A percentile compares a stretch with the other conserved stretches of the same genome.
phyloP scores from a whole-genome alignment of 2,888 invertebrate species.

The Amphipyra berbera region DNA sequence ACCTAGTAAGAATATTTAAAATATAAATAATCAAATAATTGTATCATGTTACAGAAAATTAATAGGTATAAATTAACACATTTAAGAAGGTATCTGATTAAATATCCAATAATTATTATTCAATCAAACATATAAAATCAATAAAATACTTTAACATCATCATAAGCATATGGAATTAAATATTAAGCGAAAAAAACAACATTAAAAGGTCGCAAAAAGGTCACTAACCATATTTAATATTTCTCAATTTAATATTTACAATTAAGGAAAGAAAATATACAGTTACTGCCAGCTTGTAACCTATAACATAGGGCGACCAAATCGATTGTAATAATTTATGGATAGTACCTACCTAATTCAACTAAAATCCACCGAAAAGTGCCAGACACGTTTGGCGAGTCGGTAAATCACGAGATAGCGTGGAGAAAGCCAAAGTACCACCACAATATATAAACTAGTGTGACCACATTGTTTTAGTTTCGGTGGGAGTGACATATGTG shows the following conservation, averaged over 20 bases:
- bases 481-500: slow-evolving; percentile 64
- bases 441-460: slow-evolving; percentile 64
- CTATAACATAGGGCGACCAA: slow-evolving; percentile 57
- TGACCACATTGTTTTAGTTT: slow-evolving; percentile 63
- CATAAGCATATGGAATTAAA: slow-evolving; percentile 15
- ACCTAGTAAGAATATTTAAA: slow-evolving; percentile 5
- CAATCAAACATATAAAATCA: too few relatives aligned
- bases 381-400: slow-evolving; percentile 74
- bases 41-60: slow-evolving; percentile 26
- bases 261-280: slow-evolving; percentile 47
- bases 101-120: slow-evolving; percentile 24
- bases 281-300: slow-evolving; percentile 35
- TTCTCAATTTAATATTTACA: slow-evolving; percentile 30
- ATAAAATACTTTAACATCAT: slow-evolving; percentile 9
- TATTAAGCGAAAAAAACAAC: slow-evolving; percentile 25
- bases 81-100: slow-evolving; percentile 21
- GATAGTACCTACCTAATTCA: slow-evolving; percentile 58
- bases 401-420: slow-evolving; percentile 78
- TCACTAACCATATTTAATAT: slow-evolving; percentile 16
- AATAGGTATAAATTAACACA: slow-evolving; percentile 33
- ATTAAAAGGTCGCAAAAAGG: slow-evolving; percentile 21
- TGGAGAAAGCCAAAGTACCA: slow-evolving; percentile 75
- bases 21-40: slow-evolving; percentile 16
- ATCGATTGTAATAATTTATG: slow-evolving; percentile 55
- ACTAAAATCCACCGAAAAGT: slow-evolving; percentile 63